Evolutionary conservation across 2,113 vertebrate genomes (phyloP).

Genomic region (Malurus cyaneus): DNA sequence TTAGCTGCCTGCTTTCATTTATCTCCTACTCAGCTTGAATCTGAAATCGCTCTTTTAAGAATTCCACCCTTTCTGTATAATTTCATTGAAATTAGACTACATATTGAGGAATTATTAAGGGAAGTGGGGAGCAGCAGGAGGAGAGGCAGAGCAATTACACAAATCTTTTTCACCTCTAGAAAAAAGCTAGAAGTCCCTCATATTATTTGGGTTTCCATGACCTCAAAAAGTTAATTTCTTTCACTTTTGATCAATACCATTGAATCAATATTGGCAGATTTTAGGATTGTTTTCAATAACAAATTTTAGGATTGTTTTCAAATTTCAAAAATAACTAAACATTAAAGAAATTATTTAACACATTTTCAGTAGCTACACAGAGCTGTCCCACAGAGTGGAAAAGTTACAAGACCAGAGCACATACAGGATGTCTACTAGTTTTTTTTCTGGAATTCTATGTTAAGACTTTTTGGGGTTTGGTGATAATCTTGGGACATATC

Average conservation of each 20-base stretch:
- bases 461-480: not conserved
- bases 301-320: not conserved
- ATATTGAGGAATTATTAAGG: not conserved
- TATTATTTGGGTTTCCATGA: not conserved
- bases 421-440: not conserved
- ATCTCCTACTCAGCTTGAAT: not conserved
- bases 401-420: not conserved
- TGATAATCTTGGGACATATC: not conserved
- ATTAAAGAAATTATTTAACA: not conserved
- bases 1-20: not conserved
- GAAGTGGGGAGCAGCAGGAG: not conserved
- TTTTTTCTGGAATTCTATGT: not conserved
- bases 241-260: not conserved
- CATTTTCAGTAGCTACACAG: not conserved
- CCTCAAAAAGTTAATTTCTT: not conserved
- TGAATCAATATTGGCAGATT: not conserved
- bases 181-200: not conserved
- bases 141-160: not conserved
- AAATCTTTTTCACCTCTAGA: not conserved
- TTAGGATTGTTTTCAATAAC: not conserved
- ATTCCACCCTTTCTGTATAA: not conserved
- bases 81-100: conserved; percentile 4
- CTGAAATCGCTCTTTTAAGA: not conserved
- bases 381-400: not conserved
- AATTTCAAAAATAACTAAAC: not conserved